Evolutionary conservation across 1,140 invertebrate species (phyloP).

Genomic region (Aphelinus certus): DNA sequence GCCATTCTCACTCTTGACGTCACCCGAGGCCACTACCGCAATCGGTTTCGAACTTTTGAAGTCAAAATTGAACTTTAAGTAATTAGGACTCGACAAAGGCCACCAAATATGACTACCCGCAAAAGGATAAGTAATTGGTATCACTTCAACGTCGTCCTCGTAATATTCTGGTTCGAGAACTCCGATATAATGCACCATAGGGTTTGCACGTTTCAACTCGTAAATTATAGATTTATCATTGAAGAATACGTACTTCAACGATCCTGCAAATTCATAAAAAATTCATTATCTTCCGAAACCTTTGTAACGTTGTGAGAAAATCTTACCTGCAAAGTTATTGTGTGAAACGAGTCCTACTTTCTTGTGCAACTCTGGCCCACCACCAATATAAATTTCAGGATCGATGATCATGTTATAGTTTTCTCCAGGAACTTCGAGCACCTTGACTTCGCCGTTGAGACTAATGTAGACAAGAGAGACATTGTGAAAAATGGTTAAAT

Average conservation of each 20-base stretch:
- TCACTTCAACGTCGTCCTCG: slow-evolving; percentile 84
- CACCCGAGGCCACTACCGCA: slow-evolving; percentile 85
- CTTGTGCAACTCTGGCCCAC: slow-evolving; percentile 81
- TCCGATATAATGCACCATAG: slow-evolving; percentile 85
- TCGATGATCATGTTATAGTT: slow-evolving; percentile 87
- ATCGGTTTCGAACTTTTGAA: slow-evolving; percentile 87
- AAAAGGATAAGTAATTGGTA: slow-evolving; percentile 92
- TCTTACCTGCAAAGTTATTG: slow-evolving; percentile 73
- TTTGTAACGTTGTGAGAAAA: slow-evolving; percentile 1
- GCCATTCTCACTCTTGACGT: slow-evolving; percentile 75
- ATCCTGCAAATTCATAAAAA: slow-evolving; percentile 68
- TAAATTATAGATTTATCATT: slow-evolving; percentile 92
- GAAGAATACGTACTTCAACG: slow-evolving; percentile 90
- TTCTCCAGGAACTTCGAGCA: slow-evolving; percentile 76
- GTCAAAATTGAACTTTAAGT: slow-evolving; percentile 84
- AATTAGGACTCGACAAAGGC: slow-evolving; percentile 76
- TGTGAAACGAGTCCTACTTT: slow-evolving; percentile 77
- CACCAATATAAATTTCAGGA: slow-evolving; percentile 91
- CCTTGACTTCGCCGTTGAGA: slow-evolving; percentile 76
- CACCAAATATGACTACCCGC: slow-evolving; percentile 88
- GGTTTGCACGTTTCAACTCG: slow-evolving; percentile 81
- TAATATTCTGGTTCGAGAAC: slow-evolving; percentile 84
- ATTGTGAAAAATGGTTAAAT: slow-evolving; percentile 85
- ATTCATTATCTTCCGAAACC: slow-evolving; percentile 2
- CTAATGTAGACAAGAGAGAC: slow-evolving; percentile 76